Evolutionary conservation across 2,888 invertebrate genomes (phyloP).

Genomic region (Lasioglossum villosulum): DNA sequence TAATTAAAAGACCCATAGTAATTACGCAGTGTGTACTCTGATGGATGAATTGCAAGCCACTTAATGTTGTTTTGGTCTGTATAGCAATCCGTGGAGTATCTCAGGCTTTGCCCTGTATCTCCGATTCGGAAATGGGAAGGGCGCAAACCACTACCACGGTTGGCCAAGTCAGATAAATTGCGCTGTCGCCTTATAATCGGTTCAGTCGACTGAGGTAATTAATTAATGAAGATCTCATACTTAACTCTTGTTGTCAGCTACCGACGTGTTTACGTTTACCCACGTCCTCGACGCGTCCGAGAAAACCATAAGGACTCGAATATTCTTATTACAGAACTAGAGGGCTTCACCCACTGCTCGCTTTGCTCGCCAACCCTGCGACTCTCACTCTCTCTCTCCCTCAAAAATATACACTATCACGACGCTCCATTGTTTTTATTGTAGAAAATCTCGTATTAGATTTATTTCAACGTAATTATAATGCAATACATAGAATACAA

Average conservation of each 20-base stretch:
- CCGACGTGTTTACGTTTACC: neutral
- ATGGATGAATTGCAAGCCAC: neutral
- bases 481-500: too few species aligned
- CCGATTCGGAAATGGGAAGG: neutral
- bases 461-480: too few species aligned
- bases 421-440: too few species aligned
- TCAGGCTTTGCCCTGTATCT: neutral
- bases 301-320: neutral
- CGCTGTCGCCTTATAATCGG: constrained; percentile 9
- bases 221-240: constrained; percentile 4
- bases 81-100: neutral
- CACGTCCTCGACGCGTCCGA: neutral
- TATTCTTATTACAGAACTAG: too few species aligned
- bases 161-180: constrained; percentile 6
- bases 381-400: too few species aligned
- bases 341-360: too few species aligned
- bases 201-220: constrained; percentile 5
- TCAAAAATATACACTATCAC: too few species aligned
- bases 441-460: too few species aligned
- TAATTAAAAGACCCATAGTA: neutral
- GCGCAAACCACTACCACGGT: constrained; percentile 9
- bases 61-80: constrained; percentile 5
- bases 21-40: neutral
- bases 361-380: too few species aligned
- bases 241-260: constrained; percentile 1